Percentiles rank a stretch among this genome's conserved stretches.
Evolutionary conservation across 2,888 invertebrate species (phyloP).

Genomic region (Elysia crispata): DNA sequence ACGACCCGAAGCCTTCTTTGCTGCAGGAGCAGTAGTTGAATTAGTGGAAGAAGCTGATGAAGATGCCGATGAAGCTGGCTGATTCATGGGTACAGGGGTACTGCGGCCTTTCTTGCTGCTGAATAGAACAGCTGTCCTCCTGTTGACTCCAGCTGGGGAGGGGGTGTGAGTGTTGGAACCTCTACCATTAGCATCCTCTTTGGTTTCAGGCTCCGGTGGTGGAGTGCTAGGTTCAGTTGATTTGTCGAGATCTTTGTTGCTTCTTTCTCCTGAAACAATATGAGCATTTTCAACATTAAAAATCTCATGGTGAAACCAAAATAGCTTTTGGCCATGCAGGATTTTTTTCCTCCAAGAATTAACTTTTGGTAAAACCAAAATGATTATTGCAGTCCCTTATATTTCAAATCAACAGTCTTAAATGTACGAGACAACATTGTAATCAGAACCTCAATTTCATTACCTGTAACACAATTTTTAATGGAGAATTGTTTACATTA

Average conservation of each 20-base stretch:
- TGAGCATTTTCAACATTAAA: too few species aligned
- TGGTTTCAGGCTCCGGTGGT: conserved; percentile 30
- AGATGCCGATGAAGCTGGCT: conserved; percentile 44
- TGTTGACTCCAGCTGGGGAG: conserved; percentile 82
- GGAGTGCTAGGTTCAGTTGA: conserved; percentile 21
- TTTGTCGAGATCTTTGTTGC: conserved; percentile 22
- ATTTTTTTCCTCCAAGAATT: too few species aligned
- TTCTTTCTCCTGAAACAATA: conserved; percentile 40
- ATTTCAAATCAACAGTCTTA: too few species aligned
- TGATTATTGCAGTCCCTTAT: too few species aligned
- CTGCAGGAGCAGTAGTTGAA: conserved; percentile 21
- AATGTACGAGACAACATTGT: too few species aligned
- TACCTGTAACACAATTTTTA: too few species aligned
- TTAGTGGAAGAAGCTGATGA: conserved; percentile 32
- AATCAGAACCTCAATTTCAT: too few species aligned
- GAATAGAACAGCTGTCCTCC: conserved; percentile 87
- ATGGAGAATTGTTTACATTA: too few species aligned
- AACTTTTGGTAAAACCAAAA: too few species aligned
- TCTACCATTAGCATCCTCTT: conserved; percentile 22
- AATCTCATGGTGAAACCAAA: too few species aligned
- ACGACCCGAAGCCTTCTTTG: conserved; percentile 40
- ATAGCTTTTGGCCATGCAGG: too few species aligned
- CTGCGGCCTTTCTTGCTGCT: conserved; percentile 82
- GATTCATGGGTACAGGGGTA: conserved; percentile 42
- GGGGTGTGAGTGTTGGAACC: conserved; percentile 54